Conservation (phyloP, 1,140 invertebrate species). For the Eurytemora carolleeae region DNA sequence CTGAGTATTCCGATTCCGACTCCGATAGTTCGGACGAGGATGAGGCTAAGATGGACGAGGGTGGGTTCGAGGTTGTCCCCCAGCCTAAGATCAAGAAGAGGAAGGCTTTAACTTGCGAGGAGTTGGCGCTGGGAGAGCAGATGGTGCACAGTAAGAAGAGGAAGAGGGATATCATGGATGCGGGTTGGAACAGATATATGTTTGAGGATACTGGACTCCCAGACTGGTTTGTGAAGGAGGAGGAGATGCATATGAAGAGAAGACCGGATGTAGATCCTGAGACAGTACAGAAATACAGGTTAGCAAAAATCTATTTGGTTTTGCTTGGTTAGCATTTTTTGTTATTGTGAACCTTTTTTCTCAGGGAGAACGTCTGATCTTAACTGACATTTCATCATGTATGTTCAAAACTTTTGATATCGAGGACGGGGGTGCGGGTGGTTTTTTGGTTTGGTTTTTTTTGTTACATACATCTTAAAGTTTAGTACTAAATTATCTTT, state of each 20-base stretch:
- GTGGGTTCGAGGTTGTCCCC: neutral
- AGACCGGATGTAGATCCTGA: constrained; percentile 23
- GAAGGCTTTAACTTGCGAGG: constrained; percentile 57
- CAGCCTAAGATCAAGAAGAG: constrained; percentile 32
- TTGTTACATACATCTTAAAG: too few relatives aligned
- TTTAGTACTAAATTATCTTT: too few relatives aligned
- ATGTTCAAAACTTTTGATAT: too few relatives aligned
- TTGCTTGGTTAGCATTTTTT: too few relatives aligned
- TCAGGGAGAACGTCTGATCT: too few relatives aligned
- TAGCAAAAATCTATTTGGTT: constrained; percentile 31
- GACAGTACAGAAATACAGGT: constrained; percentile 47
- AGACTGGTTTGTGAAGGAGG: constrained; percentile 89
- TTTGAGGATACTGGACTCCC: constrained; percentile 45
- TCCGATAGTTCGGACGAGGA: neutral
- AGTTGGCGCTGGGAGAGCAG: constrained; percentile 64
- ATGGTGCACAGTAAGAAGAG: constrained; percentile 63
- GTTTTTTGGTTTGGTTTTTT: too few relatives aligned
- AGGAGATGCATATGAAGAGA: constrained; percentile 58
- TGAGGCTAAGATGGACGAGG: neutral
- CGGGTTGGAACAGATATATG: constrained; percentile 26
- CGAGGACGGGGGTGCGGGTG: too few relatives aligned
- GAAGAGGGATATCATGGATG: constrained; percentile 62
- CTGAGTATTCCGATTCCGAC: neutral
- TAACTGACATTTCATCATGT: too few relatives aligned
- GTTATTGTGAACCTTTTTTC: too few relatives aligned